These are phyloP conservation scores for Buphagus erythrorhynchus DNA, from an alignment of 2,797 vertebrate genomes.

Conservation along the genomic window DNA sequence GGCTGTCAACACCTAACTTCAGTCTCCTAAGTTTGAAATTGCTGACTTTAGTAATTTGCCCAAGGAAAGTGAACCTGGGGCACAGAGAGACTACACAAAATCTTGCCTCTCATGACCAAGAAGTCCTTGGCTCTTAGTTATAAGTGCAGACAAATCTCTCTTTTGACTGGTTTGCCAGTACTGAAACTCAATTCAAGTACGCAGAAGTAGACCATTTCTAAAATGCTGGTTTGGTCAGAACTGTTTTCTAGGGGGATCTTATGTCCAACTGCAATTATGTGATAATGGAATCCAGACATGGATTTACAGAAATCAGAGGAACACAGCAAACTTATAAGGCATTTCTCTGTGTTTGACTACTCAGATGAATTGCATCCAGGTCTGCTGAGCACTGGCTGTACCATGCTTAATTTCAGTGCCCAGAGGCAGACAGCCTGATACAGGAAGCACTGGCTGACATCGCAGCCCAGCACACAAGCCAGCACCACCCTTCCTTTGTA, in stretches of 20 bases:
- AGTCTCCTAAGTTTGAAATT: conserved; percentile 52
- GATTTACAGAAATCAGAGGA: conserved; percentile 35
- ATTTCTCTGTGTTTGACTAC: background rate
- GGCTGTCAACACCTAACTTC: conserved; percentile 69
- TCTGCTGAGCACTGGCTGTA: background rate
- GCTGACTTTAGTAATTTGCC: conserved; percentile 64
- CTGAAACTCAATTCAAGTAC: background rate
- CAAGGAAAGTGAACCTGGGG: conserved; percentile 40
- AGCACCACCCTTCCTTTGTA: background rate
- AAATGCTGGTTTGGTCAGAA: background rate
- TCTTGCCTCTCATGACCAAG: conserved; percentile 1
- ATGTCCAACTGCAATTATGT: background rate
- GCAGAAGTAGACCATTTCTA: background rate
- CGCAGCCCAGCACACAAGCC: background rate
- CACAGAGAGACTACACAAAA: conserved; percentile 38
- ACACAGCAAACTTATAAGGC: background rate
- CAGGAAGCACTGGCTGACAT: background rate
- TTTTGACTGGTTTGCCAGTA: background rate
- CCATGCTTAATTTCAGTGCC: rapidly evolving
- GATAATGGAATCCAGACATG: conserved; percentile 39
- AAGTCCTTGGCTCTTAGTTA: conserved; percentile 31
- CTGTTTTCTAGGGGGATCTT: background rate
- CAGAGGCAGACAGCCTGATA: background rate
- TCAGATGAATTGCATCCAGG: background rate
- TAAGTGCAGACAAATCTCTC: conserved; percentile 24